These are phyloP conservation scores for Neopipo cinnamomea DNA, from an alignment of 2,113 vertebrate species.

Conservation along the genomic window DNA sequence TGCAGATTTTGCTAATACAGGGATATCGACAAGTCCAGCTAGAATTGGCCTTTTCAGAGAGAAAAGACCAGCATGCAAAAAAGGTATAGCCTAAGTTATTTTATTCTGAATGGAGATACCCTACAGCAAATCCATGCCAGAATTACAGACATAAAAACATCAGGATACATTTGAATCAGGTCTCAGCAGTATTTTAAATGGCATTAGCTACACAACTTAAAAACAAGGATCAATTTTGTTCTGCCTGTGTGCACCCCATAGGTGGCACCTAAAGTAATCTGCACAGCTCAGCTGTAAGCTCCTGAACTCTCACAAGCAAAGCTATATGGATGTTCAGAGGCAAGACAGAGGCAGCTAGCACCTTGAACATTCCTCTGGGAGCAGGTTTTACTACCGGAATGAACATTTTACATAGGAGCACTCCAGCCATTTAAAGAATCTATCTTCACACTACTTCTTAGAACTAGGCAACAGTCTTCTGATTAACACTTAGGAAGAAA, in stretches of 20 bases:
- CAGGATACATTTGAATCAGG: neutral
- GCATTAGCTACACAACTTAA: neutral
- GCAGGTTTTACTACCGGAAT: neutral
- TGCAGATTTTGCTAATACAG: neutral
- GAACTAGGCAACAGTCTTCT: neutral
- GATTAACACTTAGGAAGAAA: neutral
- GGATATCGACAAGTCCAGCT: neutral
- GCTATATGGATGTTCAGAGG: neutral
- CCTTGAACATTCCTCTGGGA: neutral
- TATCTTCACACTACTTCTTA: neutral
- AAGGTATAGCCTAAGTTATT: neutral
- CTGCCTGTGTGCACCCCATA: neutral
- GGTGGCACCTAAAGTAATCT: neutral
- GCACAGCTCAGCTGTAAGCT: neutral
- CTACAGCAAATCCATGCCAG: neutral
- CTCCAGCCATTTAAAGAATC: neutral
- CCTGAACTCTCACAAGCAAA: neutral
- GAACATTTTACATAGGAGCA: neutral
- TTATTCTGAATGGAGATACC: neutral
- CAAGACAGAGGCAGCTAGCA: neutral
- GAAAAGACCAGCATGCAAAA: neutral
- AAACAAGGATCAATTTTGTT: neutral
- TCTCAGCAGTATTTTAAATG: neutral
- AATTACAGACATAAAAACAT: neutral
- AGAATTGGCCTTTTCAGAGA: neutral